Evolutionary conservation across 2,888 invertebrate genomes (phyloP), one percentile per base, ranked within the genome.

Genomic region (Hemicrepidius hirtus): DNA sequence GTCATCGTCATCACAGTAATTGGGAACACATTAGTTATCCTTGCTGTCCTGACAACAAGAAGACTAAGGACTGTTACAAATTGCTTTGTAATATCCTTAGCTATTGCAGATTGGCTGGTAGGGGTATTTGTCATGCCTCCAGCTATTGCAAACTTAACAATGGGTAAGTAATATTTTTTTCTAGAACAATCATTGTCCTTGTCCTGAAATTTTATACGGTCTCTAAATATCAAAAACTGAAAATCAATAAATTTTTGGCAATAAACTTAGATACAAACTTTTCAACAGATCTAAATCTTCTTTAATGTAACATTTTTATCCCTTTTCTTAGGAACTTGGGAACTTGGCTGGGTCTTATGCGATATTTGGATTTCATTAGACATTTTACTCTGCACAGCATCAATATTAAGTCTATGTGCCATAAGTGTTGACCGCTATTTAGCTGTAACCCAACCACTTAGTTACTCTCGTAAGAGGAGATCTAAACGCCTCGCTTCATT

Each of bases 121-220:
- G 98, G 97, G 0, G 92, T 97, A 35, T 95, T 96, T 81, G 97
- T 98, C 0, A 95, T 98, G 94, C 98, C 98, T 1, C 97, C 97
- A 55, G 97, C 97, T n/a, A 95, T 97, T 41, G 94, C 95, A 70
- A 91, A 95, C 71, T 93, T 95, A 87, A 90, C 97, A 66, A 92
- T 92, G 87, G 95, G 96, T 91, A 87, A 93, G 92, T 32, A 55
- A 35, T 20, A 2, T 32, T 10, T 37, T 37, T 37, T 16, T 37
- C 3, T 4, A 37, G 1, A 37, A n/a, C 4, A n/a, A 57, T 10
- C 3, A 57, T 37, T 6, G 12, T 37, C 37, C 10, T 37, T 12
- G 3, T 3, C 24, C 5, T 24, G 24, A 24, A 5, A 24, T 24
- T n/a, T n/a, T n/a, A n/a, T n/a, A n/a, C n/a, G n/a, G n/a, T n/a